phyloP scores from a whole-genome alignment of 2,113 vertebrate genomes.

The Ophthalmolycus amberensis region DNA sequence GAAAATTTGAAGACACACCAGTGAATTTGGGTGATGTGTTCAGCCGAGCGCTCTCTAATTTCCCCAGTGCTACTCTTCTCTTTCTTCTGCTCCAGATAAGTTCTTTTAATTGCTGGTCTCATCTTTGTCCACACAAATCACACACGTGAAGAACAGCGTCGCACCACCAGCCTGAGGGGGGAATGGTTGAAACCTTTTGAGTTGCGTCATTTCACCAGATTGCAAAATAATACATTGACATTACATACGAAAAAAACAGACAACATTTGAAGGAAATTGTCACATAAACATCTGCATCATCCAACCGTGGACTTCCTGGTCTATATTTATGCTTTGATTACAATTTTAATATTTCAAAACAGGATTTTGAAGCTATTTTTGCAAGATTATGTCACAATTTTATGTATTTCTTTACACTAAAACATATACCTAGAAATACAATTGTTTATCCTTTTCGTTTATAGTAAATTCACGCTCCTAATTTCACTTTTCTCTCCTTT shows the following conservation, averaged over 20 bases:
- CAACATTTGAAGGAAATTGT: neutral
- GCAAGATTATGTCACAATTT: neutral
- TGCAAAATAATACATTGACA: constrained; percentile 12
- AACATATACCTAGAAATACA: neutral
- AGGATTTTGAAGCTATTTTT: neutral
- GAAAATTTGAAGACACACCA: neutral
- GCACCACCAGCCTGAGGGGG: constrained; percentile 12
- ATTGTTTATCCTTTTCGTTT: neutral
- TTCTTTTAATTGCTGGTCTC: constrained; percentile 29
- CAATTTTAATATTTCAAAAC: neutral
- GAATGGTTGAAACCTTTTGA: neutral
- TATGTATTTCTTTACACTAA: neutral
- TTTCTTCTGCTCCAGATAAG: constrained; percentile 35
- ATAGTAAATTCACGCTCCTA: neutral
- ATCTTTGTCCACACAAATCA: neutral
- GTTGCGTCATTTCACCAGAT: constrained; percentile 31
- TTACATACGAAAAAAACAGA: neutral
- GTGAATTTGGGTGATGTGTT: neutral
- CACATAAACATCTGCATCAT: neutral
- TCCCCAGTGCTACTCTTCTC: neutral
- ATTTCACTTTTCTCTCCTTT: neutral
- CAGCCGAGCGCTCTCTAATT: constrained; percentile 16
- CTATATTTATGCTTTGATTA: neutral
- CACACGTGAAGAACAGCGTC: constrained; percentile 7
- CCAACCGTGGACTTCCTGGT: neutral